Base-by-base conservation (phyloP, 1,140 invertebrate species). In the Drosophila baimaii region DNA sequence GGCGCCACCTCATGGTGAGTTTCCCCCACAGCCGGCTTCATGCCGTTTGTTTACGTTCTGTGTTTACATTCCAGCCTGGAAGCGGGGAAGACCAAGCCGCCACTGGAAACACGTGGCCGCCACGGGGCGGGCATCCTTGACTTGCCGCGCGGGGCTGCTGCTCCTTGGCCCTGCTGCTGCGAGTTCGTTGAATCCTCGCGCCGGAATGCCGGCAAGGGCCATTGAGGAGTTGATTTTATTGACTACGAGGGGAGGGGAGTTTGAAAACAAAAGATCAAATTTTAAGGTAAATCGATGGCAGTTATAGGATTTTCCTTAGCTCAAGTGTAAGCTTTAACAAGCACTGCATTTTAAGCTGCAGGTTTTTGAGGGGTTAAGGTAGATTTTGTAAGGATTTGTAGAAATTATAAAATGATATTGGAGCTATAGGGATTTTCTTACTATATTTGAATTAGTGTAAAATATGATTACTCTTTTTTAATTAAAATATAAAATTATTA, bases 21-120 rank as follows among this genome's bases (percentile, higher is more conserved):
- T 65, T 33, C 15, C 0, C 12, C n/a, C 0, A 8, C n/a, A 33
- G 17, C 12, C 33, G 41, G 77, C 77, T 74, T 59, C 43, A 43
- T 10, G 39, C 19, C 29, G 47, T 85, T 76, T 84, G 81, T 84
- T 84, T 84, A 84, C 81, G 62, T 84, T 84, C 58, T 79, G 13
- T 84, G 81, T 84, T 84, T 84, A 84, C 77, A 52, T 84, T 84
- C 81, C 81, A 77, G 43, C 25, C 29, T 35, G 31, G 29, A 52
- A 52, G 0, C 5, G 6, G 9, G 46, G 9, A 3, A 8, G 41
- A 10, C n/a, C n/a, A n/a, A n/a, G n/a, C n/a, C n/a, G n/a, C n/a
- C n/a, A n/a, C 77, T 62, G 52, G 44, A 62, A 71, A 68, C 72
- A 66, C 61, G 62, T 64, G 73, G 57, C 33, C 15, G 46, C 29